Conservation (phyloP, 2,888 invertebrate species). For the Thecocarcelia acutangulata region DNA sequence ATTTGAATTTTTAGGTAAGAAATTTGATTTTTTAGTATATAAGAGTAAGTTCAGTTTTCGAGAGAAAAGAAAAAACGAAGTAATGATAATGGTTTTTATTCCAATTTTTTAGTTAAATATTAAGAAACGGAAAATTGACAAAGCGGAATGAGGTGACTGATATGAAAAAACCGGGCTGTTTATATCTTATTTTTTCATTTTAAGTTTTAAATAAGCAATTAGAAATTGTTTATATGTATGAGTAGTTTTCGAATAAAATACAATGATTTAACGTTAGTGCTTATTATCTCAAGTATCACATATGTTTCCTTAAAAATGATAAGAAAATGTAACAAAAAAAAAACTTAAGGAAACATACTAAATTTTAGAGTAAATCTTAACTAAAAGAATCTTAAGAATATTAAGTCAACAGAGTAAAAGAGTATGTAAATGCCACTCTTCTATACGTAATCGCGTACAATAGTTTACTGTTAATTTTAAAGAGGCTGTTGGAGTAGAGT, state of each 20-base stretch:
- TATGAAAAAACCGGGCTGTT: too few species aligned
- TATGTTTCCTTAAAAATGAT: conserved; percentile 73
- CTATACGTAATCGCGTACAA: conserved; percentile 25
- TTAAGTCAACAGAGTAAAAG: conserved; percentile 44
- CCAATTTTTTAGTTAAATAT: too few species aligned
- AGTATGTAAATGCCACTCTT: conserved; percentile 51
- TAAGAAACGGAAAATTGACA: too few species aligned
- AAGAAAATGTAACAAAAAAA: conserved; percentile 10
- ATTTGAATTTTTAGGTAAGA: background rate
- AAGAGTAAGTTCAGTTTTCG: conserved; percentile 32
- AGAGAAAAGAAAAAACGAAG: too few species aligned
- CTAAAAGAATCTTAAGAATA: conserved; percentile 25
- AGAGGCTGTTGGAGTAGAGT: conserved; percentile 50
- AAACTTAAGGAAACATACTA: conserved; percentile 48
- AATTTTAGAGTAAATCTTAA: conserved; percentile 38
- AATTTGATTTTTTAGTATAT: conserved; percentile 20
- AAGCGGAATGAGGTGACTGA: too few species aligned
- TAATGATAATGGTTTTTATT: too few species aligned
- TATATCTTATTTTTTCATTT: background rate
- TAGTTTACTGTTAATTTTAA: conserved; percentile 31
- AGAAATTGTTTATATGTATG: conserved; percentile 27
- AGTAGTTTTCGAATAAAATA: conserved; percentile 27
- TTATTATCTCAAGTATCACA: conserved; percentile 80
- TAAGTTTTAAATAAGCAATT: conserved; percentile 32
- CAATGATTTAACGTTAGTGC: conserved; percentile 70